These are phyloP conservation scores for Oreochromis mossambicus DNA, from an alignment of 2,797 vertebrate genomes.

Conservation along the genomic window DNA sequence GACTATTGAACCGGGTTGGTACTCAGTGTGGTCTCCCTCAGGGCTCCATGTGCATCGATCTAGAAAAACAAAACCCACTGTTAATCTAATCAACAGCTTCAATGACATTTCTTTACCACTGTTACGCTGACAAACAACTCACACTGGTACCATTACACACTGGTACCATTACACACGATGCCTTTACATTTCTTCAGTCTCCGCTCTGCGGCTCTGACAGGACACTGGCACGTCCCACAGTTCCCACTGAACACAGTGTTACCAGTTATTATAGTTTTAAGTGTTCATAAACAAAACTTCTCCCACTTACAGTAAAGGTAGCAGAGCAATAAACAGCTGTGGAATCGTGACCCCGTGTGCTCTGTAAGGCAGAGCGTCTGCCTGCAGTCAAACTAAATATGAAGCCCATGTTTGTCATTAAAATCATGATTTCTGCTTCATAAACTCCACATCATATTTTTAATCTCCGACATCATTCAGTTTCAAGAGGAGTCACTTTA, in stretches of 20 bases:
- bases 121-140: background rate
- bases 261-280: background rate
- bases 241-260: background rate
- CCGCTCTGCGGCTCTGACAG: background rate
- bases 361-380: fast-evolving
- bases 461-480: background rate
- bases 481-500: fast-evolving
- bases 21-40: background rate
- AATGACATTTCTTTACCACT: background rate
- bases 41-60: fast-evolving
- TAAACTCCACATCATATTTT: background rate
- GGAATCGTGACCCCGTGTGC: fast-evolving
- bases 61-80: background rate
- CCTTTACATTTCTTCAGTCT: background rate
- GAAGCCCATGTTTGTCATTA: background rate
- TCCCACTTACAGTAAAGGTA: background rate
- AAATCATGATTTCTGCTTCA: background rate
- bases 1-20: background rate
- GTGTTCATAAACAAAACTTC: background rate
- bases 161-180: fast-evolving
- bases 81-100: background rate
- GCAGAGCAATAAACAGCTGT: background rate
- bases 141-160: fast-evolving
- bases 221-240: background rate
- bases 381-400: fast-evolving